Evolutionary conservation across 2,888 invertebrate species (phyloP), one percentile per base, ranked within the genome.

Genomic region (Conus canariensis): DNA sequence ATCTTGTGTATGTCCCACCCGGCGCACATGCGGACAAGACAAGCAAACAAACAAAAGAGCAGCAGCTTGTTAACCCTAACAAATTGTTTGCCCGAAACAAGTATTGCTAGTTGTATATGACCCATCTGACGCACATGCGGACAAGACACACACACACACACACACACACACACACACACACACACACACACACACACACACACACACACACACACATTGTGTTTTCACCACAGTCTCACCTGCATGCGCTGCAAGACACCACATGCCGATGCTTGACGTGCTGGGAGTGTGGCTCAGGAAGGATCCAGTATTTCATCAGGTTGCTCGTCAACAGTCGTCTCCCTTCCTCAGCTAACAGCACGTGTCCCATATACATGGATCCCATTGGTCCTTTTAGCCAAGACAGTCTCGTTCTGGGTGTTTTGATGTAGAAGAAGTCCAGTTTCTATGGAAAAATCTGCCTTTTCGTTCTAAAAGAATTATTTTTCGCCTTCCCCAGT

Each of bases 351-450:
- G 87, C 56, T 74, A 87, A 16, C 45, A 87, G 58, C 87, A 59
- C 87, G 74, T 87, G 70, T 10, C 87, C 87, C 87, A 87, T 87
- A 14, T 87, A 87, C 87, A 74, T 87, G 22, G 87, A 87, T 74
- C 87, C 87, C 87, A 87, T 87, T 70, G 82, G 82, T 82, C 82
- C 9, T 56, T 82, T 12, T 10, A 22, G n/a, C 45, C 3, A 45
- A 9, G 16, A 22, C 14, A 77, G 56, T 45, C 82, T 56, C 30
- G 82, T 82, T 10, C 45, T 16, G 30, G 16, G 25, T 25, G 30
- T 56, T 30, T 19, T 30, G 82, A 14, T 30, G 25, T 19, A 30
- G 30, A 14, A 30, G 25, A 8, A 82, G 30, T 74, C n/a, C 14
- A 74, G 3, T 74, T n/a, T 8, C n/a, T 45, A 4, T 45, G 45